Evolutionary conservation across 2,113 vertebrate genomes (phyloP).

Genomic region (Seriola dumerili): DNA sequence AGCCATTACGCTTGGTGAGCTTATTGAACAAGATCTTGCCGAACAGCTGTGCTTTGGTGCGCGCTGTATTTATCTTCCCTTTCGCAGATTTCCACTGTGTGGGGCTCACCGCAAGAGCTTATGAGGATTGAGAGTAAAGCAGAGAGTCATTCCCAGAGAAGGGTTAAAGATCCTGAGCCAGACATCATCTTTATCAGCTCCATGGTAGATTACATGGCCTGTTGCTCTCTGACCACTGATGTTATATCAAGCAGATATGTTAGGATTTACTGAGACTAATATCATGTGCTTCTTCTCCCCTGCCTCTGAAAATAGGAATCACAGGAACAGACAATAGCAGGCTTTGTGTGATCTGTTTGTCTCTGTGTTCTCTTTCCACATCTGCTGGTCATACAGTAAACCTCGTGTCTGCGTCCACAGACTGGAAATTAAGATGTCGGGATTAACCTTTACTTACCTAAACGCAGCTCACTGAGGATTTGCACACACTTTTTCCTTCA

Average conservation of each 20-base stretch:
- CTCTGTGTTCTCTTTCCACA: conserved; percentile 31
- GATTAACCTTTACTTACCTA: conserved; percentile 31
- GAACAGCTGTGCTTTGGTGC: conserved; percentile 28
- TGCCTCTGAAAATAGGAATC: conserved; percentile 50
- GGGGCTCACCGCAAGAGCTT: not conserved
- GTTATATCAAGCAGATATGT: conserved; percentile 38
- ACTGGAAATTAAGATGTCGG: conserved; percentile 27
- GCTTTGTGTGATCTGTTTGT: conserved; percentile 59
- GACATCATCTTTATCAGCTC: conserved; percentile 46
- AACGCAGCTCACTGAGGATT: not conserved
- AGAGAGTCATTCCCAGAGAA: conserved; percentile 3
- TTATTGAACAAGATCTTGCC: conserved; percentile 17
- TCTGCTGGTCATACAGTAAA: conserved; percentile 60
- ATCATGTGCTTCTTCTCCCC: conserved; percentile 65
- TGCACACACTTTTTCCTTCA: not conserved
- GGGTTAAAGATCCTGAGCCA: conserved; percentile 36
- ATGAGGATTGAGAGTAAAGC: conserved; percentile 16
- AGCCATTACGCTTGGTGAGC: conserved; percentile 12
- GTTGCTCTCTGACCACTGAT: conserved; percentile 15
- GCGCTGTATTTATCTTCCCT: conserved; percentile 33
- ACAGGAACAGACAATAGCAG: conserved; percentile 47
- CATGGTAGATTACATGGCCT: conserved; percentile 35
- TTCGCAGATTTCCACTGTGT: not conserved
- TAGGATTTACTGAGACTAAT: conserved; percentile 29
- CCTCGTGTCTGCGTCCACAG: conserved; percentile 61